These are phyloP conservation scores for Lerema accius DNA, from an alignment of 1,140 invertebrate genomes.

Conservation along the genomic window DNA sequence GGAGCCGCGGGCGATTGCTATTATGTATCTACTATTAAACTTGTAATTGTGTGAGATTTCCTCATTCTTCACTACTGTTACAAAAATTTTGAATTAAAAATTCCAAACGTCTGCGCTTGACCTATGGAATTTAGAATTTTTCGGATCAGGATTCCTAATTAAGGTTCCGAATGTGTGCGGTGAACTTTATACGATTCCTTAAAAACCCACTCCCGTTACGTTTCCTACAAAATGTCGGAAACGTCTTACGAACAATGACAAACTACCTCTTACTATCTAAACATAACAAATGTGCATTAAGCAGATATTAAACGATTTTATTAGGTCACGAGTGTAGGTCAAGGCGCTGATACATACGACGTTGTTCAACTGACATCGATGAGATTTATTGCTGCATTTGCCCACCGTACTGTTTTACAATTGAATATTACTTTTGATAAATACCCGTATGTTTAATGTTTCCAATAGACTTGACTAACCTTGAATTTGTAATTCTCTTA, in stretches of 20 bases:
- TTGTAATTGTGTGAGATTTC: no score
- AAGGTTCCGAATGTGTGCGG: no score
- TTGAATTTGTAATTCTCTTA: slow-evolving; percentile 53
- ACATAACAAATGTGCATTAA: slow-evolving; percentile 23
- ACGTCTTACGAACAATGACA: neutral
- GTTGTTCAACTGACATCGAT: slow-evolving; percentile 34
- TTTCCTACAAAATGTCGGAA: slow-evolving; percentile 3
- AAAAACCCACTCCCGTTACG: neutral
- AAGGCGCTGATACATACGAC: slow-evolving; percentile 43
- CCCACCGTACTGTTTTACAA: slow-evolving; percentile 52
- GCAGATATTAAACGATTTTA: slow-evolving; percentile 32
- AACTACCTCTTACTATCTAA: slow-evolving; percentile 7
- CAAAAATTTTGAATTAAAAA: no score
- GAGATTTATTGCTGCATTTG: slow-evolving; percentile 53
- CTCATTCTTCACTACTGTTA: no score
- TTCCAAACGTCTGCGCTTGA: no score
- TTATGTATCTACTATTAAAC: no score
- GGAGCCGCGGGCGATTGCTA: no score
- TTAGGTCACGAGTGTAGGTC: slow-evolving; percentile 53
- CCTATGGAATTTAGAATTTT: no score
- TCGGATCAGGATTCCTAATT: no score
- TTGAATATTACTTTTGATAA: slow-evolving; percentile 57
- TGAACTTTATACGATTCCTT: neutral
- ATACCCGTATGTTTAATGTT: slow-evolving; percentile 31
- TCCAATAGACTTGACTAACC: slow-evolving; percentile 31